Evolutionary conservation across 2,888 invertebrate genomes (phyloP), one percentile per base, ranked within the genome.

Genomic region (Apamea epomidion): DNA sequence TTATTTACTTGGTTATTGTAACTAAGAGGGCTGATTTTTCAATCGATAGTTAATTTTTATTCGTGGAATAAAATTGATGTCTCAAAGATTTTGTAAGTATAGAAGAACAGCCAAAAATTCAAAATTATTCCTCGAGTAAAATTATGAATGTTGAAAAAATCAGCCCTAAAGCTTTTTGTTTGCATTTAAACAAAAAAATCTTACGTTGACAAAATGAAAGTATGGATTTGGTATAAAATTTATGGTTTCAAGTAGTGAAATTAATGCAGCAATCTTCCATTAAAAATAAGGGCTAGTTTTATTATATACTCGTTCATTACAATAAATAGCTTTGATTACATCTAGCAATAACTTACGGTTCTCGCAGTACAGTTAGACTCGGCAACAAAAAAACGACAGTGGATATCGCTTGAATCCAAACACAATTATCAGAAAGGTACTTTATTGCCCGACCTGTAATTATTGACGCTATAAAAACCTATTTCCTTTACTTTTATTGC

Each of bases 401-500:
- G 32, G 14, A 21, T 72, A 69, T 37, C 32, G 54, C 6, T 74
- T 86, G 42, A 58, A 72, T 73, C 69, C 12, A 73, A 77, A 60
- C 72, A 65, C 51, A 82, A 82, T 75, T 75, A 81, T 72, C 32
- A 79, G 76, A 58, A 77, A 78, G 70, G 77, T 78, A 77, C 54
- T 82, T 79, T 83, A 82, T 64, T 58, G 29, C 87, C 25, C 10
- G 29, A 32, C 69, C 45, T 65, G 51, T 79, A 83, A 85, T 87
- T 83, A 88, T 78, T 48, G 29, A 58, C 71, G 81, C 72, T 67
- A 81, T 89, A 89, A 83, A 88, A 87, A 64, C 54, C 77, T 16
- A 82, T 85, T 89, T 83, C 77, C 75, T 81, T 74, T 68, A 81
- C 72, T 75, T 85, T 87, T 83, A 89, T 83, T 72, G 76, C 72